These are phyloP conservation scores for Drosophila melanosoma DNA, from an alignment of 2,888 invertebrate species.

Conservation along the genomic window DNA sequence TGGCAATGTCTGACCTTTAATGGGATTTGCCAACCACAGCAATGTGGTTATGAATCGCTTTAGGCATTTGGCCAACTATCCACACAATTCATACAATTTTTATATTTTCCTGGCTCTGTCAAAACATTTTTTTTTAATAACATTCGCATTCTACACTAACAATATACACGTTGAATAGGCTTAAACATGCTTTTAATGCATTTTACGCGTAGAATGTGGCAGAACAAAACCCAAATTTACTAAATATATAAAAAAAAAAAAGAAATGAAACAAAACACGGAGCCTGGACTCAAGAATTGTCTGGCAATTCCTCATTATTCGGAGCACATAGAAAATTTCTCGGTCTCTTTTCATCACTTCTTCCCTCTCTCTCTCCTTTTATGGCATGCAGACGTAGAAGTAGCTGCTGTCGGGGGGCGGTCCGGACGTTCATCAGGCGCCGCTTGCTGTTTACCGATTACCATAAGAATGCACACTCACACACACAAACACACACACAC, in stretches of 20 bases:
- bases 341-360: not conserved
- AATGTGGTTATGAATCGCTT: conserved; percentile 6
- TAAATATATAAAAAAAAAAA: conserved; percentile 12
- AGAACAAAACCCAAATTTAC: conserved; percentile 38
- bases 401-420: conserved; percentile 30
- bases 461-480: conserved; percentile 23
- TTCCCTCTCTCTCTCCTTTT: not conserved
- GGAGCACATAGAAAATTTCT: conserved; percentile 47
- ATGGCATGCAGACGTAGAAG: conserved; percentile 52
- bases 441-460: conserved; percentile 41
- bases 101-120: not conserved
- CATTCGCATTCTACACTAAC: not conserved
- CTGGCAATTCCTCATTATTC: conserved; percentile 49
- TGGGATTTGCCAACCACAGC: conserved; percentile 11
- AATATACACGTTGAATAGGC: not conserved
- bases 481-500: not conserved
- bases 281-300: conserved; percentile 47
- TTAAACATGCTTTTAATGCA: conserved; percentile 27
- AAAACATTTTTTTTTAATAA: not conserved
- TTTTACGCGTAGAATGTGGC: not conserved
- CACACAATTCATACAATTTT: not conserved
- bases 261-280: conserved; percentile 43
- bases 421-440: conserved; percentile 48
- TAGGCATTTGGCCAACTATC: conserved; percentile 16
- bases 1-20: conserved; percentile 20